Base-by-base conservation (phyloP, 2,113 vertebrate genomes). In the Pelmatolapia mariae region DNA sequence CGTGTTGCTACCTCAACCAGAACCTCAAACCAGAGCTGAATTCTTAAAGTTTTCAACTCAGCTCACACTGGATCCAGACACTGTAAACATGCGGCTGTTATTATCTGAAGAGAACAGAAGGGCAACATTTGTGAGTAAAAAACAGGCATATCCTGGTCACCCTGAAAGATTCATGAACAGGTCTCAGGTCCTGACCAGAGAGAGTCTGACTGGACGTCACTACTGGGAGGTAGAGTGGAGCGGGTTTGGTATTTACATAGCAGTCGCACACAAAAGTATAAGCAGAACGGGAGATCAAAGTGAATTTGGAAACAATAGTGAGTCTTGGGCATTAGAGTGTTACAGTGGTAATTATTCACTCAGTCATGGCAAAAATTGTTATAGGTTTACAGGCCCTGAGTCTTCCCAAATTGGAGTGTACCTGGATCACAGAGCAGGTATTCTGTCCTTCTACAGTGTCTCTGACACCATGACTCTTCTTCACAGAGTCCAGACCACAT, bases 191-290 rank as follows among this genome's bases (percentile, higher is more conserved):
- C 68, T 83, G 57, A 87, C 11, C 24, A 68, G 1, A 54, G 81
- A 87, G 9, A 43, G 33, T 43, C 68, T 83, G 81, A 87, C 54
- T 31, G 68, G 68, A 26, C 19, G 4, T 13, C 68, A 59, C 2
- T 88, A 85, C 86, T 85, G 63, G 83, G 83, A 89, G 63, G 38
- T 71, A 45, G 12, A 13, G 40, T 13, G 40, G 40, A 13, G 40
- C 0, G 12, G 43, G 43, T 45, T 7, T 45, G 43, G 43, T 15
- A 45, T 45, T 3, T 45, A 15, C 6, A 1, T 45, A 45, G 43
- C 43, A 15, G 12, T 45, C 0, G 43, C 43, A 45, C 15, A 7
- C 43, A 45, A 15, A 45, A 45, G 5, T 0, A 43, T 43, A 13
- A 1, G 12, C 12, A 43, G 40, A 43, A 43, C 1, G 0, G 40